These are phyloP conservation scores for Allacma fusca DNA, from an alignment of 2,888 invertebrate genomes.

Conservation along the genomic window DNA sequence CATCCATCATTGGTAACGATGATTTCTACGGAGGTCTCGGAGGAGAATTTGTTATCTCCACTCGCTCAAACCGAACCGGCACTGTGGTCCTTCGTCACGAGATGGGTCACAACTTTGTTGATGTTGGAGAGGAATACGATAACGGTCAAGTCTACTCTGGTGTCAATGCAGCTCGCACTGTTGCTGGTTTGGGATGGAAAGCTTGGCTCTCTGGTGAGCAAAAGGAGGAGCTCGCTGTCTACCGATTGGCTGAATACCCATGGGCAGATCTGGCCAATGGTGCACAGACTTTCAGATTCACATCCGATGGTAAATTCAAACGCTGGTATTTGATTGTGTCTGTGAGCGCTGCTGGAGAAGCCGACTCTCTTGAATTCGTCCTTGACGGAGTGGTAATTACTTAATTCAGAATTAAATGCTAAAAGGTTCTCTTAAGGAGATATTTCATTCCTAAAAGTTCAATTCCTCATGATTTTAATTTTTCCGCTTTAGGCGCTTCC, in stretches of 20 bases:
- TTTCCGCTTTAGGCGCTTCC: slow-evolving; percentile 42
- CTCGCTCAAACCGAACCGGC: slow-evolving; percentile 39
- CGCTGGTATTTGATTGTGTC: slow-evolving; percentile 39
- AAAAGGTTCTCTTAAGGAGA: not conserved
- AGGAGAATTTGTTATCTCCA: slow-evolving; percentile 46
- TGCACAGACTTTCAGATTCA: slow-evolving; percentile 32
- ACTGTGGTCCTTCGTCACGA: slow-evolving; percentile 48
- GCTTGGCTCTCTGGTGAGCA: slow-evolving; percentile 48
- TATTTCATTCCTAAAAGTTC: slow-evolving; percentile 47
- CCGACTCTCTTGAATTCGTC: slow-evolving; percentile 39
- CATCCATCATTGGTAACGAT: slow-evolving; percentile 56
- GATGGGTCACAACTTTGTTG: slow-evolving; percentile 51
- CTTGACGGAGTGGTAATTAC: slow-evolving; percentile 30
- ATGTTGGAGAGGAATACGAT: slow-evolving; percentile 58
- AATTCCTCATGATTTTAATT: slow-evolving; percentile 29
- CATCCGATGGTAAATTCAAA: slow-evolving; percentile 44
- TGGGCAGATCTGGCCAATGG: slow-evolving; percentile 37
- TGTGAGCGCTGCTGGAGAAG: slow-evolving; percentile 38
- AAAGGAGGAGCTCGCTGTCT: slow-evolving; percentile 40
- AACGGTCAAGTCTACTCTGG: slow-evolving; percentile 51
- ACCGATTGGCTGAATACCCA: slow-evolving; percentile 45
- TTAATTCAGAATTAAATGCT: not conserved
- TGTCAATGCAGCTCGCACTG: slow-evolving; percentile 49
- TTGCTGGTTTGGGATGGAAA: slow-evolving; percentile 48
- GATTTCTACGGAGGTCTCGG: slow-evolving; percentile 55